Percentiles rank a stretch among this genome's conserved stretches.
Conservation (phyloP, 2,113 vertebrate species). For the Rafetus swinhoei region DNA sequence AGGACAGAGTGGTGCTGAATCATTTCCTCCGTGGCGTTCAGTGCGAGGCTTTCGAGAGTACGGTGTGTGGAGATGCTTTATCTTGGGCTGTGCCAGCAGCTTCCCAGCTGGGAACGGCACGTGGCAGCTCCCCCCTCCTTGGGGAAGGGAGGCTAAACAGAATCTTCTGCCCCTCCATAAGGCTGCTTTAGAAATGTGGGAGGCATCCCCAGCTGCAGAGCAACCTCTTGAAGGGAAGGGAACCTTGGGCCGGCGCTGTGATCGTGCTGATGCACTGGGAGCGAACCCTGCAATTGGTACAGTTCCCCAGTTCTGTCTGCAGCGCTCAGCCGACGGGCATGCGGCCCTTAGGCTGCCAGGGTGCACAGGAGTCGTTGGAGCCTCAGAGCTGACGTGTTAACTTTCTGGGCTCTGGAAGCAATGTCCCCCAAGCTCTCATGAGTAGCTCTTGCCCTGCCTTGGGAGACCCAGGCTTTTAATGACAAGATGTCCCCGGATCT, state of each 20-base stretch:
- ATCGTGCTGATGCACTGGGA: neutral
- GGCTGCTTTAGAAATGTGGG: neutral
- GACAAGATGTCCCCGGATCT: rapidly evolving
- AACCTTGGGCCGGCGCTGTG: neutral
- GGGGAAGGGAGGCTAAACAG: rapidly evolving
- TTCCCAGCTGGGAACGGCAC: neutral
- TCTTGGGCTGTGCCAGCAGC: rapidly evolving
- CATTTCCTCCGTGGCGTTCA: too few relatives aligned
- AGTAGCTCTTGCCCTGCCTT: neutral
- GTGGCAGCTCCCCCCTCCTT: rapidly evolving
- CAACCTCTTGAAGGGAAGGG: neutral
- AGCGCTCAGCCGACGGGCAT: rapidly evolving
- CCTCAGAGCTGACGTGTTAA: neutral
- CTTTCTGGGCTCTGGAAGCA: neutral
- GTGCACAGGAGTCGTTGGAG: neutral
- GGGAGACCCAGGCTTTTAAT: neutral
- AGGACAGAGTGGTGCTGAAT: rapidly evolving
- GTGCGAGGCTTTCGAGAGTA: rapidly evolving
- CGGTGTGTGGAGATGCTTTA: neutral
- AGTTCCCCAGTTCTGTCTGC: neutral
- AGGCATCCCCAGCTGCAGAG: neutral
- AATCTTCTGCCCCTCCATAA: neutral
- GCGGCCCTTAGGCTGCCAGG: neutral
- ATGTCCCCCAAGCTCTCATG: rapidly evolving
- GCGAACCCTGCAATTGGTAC: rapidly evolving